phyloP scores from a whole-genome alignment of 2,888 invertebrate species.

The Parascotia fuliginaria region DNA sequence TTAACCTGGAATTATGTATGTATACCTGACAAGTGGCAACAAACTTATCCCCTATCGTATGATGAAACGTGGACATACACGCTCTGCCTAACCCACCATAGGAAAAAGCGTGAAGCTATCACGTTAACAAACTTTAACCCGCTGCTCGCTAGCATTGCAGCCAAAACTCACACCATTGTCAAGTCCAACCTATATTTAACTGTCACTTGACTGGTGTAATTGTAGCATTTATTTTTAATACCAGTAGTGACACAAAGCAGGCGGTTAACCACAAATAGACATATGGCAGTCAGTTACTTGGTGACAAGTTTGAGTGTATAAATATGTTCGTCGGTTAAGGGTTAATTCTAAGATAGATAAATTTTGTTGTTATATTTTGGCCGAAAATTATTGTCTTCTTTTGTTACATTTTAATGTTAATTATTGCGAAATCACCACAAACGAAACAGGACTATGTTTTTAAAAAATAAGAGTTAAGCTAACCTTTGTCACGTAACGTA shows the following conservation, averaged over 20 bases:
- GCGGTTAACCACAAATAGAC: constrained; percentile 40
- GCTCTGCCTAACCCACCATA: no score
- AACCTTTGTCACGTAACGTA: no score
- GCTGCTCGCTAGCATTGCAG: not conserved
- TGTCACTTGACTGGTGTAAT: constrained; percentile 52
- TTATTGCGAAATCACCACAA: no score
- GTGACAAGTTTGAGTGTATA: constrained; percentile 34
- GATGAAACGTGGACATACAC: no score
- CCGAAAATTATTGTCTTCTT: no score
- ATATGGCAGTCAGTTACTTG: constrained; percentile 17
- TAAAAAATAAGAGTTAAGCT: no score
- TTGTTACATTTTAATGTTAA: no score
- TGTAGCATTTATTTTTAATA: constrained; percentile 57
- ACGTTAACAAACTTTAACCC: constrained; percentile 1
- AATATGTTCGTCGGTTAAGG: constrained; percentile 25
- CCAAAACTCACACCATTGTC: constrained; percentile 17
- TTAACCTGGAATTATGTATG: no score
- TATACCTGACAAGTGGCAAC: no score
- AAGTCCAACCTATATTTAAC: constrained; percentile 45
- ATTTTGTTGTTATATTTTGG: not conserved
- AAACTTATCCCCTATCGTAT: no score
- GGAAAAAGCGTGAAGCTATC: no score
- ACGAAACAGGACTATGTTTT: no score
- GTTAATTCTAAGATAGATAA: constrained; percentile 11
- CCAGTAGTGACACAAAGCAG: constrained; percentile 43